Conservation (phyloP, 2,888 invertebrate genomes). For the Caenorhabditis sp. region DNA sequence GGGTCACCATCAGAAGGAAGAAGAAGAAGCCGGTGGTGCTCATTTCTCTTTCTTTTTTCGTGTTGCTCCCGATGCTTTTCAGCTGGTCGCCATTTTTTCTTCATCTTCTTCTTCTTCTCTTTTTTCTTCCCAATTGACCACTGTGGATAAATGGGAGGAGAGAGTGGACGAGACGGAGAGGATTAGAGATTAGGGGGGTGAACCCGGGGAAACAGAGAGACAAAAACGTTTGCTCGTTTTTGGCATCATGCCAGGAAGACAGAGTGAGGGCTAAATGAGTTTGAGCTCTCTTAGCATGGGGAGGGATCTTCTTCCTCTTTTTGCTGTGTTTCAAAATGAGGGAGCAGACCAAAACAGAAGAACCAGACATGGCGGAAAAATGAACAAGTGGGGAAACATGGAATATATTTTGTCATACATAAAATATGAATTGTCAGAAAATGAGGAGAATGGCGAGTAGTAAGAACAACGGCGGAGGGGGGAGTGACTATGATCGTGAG, state of each 20-base stretch:
- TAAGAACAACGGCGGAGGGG: slow-evolving; percentile 6
- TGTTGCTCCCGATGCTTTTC: slow-evolving; percentile 24
- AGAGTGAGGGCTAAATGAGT: slow-evolving; percentile 1
- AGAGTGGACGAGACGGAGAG: slow-evolving; percentile 3
- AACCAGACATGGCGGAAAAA: background rate
- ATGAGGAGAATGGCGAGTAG: background rate
- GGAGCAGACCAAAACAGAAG: background rate
- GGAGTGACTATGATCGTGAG: too few relatives aligned
- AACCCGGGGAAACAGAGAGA: background rate
- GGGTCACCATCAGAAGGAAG: slow-evolving; percentile 26
- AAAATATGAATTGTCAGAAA: slow-evolving; percentile 48
- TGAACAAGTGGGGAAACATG: slow-evolving; percentile 9
- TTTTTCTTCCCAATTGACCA: slow-evolving; percentile 23
- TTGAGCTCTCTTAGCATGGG: slow-evolving; percentile 3
- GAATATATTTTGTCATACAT: slow-evolving; percentile 58
- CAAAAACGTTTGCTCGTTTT: slow-evolving; percentile 23
- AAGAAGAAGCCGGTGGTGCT: slow-evolving; percentile 16
- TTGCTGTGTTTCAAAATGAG: background rate
- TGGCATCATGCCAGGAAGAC: slow-evolving; percentile 45
- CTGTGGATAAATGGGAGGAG: slow-evolving; percentile 14
- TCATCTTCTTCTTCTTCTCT: slow-evolving; percentile 15
- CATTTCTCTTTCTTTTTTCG: slow-evolving; percentile 45
- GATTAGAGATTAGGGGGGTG: slow-evolving; percentile 15
- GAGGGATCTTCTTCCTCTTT: background rate
- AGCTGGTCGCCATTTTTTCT: slow-evolving; percentile 34